phyloP scores from a whole-genome alignment of 2,113 vertebrate genomes.

The Laticauda laticaudata region DNA sequence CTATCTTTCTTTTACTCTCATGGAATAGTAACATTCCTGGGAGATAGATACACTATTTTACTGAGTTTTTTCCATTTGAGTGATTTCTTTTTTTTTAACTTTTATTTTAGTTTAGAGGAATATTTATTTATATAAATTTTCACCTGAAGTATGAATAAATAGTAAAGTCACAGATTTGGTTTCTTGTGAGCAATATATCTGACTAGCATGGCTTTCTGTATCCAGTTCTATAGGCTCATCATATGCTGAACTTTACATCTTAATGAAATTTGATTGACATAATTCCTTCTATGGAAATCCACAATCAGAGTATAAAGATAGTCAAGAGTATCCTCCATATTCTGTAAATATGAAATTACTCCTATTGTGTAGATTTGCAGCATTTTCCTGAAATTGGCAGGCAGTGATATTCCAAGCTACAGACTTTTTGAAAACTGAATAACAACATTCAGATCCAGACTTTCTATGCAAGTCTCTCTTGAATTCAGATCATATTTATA shows the following conservation, averaged over 20 bases:
- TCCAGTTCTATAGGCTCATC: too few relatives aligned
- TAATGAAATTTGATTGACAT: background rate
- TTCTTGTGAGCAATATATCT: background rate
- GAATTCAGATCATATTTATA: constrained; percentile 2
- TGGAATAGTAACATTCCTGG: background rate
- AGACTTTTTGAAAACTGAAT: background rate
- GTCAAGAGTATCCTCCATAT: background rate
- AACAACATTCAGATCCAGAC: background rate
- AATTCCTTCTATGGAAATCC: background rate
- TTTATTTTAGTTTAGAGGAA: background rate
- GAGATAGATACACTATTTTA: background rate
- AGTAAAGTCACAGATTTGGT: background rate
- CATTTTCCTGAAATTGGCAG: background rate
- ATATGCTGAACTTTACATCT: background rate
- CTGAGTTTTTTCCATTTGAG: background rate
- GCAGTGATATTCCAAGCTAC: background rate
- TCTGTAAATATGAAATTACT: background rate
- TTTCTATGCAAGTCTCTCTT: background rate
- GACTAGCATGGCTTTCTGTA: background rate
- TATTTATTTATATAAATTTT: background rate
- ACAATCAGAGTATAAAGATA: background rate
- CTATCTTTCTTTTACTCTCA: background rate
- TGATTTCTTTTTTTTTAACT: background rate
- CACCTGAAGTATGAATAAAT: background rate
- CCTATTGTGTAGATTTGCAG: background rate